Evolutionary conservation across 1,140 invertebrate species (phyloP).

Genomic region (Macrocentrus cingulum): DNA sequence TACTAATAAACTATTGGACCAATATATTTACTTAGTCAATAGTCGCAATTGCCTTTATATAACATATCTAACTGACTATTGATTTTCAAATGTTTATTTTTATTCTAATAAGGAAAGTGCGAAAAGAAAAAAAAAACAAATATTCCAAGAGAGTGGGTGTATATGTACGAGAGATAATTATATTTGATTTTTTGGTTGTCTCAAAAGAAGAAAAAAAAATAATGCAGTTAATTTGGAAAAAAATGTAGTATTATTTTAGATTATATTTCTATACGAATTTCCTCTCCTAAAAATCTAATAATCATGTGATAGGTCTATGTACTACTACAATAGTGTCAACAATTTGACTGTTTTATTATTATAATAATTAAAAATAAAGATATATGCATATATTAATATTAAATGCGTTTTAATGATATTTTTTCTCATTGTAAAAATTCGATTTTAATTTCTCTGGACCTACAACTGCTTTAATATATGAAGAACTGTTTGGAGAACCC

Average conservation of each 20-base stretch:
- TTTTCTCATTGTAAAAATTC: too few species aligned
- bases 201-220: neutral
- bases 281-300: neutral
- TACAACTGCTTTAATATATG: too few species aligned
- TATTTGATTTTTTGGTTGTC: neutral
- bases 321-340: neutral
- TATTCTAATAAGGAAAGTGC: neutral
- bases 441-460: too few species aligned
- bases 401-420: too few species aligned
- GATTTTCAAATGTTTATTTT: conserved; percentile 8
- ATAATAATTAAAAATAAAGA: neutral
- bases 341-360: neutral
- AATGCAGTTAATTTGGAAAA: neutral
- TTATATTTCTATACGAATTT: conserved; percentile 4
- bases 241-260: neutral
- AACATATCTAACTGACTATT: conserved; percentile 39
- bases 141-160: too few species aligned
- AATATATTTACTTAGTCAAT: conserved; percentile 38
- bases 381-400: neutral
- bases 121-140: neutral
- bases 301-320: neutral
- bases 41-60: conserved; percentile 38
- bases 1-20: conserved; percentile 41
- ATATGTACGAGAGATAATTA: too few species aligned
- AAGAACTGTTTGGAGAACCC: too few species aligned